Conservation (phyloP, 2,797 vertebrate species). For the Meda fulgida region DNA sequence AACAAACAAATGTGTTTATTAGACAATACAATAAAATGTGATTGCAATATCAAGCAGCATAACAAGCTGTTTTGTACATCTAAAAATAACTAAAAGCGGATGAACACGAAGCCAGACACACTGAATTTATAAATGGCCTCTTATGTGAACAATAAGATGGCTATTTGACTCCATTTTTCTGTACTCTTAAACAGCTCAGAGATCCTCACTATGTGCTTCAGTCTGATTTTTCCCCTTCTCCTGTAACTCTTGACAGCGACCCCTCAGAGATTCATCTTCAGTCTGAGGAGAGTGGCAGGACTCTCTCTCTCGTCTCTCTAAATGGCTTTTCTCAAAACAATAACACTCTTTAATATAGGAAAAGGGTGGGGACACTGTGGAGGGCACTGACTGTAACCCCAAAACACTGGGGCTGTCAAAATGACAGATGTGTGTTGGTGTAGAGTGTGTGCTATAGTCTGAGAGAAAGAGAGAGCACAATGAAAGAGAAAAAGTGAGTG, state of each 20-base stretch:
- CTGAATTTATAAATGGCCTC: not conserved
- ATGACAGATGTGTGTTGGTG: slow-evolving; percentile 20
- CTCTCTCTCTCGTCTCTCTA: slow-evolving; percentile 69
- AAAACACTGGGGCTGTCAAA: slow-evolving; percentile 34
- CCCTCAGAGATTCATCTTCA: slow-evolving; percentile 68
- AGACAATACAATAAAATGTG: not conserved
- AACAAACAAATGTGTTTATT: not conserved
- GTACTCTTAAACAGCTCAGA: not conserved
- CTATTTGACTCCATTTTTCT: not conserved
- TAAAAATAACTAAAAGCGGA: not conserved
- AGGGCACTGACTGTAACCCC: slow-evolving; percentile 15
- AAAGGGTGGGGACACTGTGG: slow-evolving; percentile 26
- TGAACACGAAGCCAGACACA: not conserved
- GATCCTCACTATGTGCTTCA: slow-evolving; percentile 17
- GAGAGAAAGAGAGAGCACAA: not conserved
- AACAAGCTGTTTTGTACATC: not conserved
- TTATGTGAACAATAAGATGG: not conserved
- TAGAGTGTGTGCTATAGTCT: not conserved
- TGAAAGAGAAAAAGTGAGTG: slow-evolving; percentile 1
- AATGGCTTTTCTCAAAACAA: slow-evolving; percentile 68
- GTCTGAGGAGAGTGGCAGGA: slow-evolving; percentile 61
- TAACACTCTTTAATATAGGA: slow-evolving; percentile 29
- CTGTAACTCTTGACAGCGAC: slow-evolving; percentile 67
- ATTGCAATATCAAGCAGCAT: not conserved
- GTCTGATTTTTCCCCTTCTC: slow-evolving; percentile 26